These are phyloP conservation scores for Nyctibius bracteatus DNA, from an alignment of 2,113 vertebrate genomes.

Conservation along the genomic window DNA sequence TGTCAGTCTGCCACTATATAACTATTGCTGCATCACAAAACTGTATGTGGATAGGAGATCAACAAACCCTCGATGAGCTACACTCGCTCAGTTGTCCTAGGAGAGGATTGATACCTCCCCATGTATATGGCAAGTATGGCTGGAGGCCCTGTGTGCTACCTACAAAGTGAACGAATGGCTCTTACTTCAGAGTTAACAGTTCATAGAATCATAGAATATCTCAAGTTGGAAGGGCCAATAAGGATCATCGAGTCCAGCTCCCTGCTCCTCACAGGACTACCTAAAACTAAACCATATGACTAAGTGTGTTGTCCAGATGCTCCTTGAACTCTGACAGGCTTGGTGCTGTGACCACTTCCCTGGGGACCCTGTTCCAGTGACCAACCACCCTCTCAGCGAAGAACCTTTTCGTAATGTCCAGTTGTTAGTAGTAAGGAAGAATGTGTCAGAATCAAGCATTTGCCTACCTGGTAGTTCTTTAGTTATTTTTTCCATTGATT, in stretches of 20 bases:
- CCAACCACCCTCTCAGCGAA: no score
- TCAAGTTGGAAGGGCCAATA: background rate
- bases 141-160: background rate
- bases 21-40: background rate
- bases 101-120: background rate
- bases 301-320: background rate
- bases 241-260: background rate
- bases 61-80: background rate
- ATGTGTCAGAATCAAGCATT: background rate
- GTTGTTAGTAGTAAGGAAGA: background rate
- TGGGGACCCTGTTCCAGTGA: no score
- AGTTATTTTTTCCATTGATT: background rate
- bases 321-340: no score
- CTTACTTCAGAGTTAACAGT: background rate
- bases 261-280: background rate
- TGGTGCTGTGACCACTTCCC: no score
- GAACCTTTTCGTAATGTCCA: background rate
- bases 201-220: background rate
- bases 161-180: background rate
- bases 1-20: background rate
- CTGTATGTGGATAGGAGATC: background rate
- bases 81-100: background rate
- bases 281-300: background rate
- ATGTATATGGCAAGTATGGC: rapidly evolving
- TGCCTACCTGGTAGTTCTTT: background rate